Percentiles rank a stretch among this genome's conserved stretches.
These are phyloP conservation scores for Apodemus agrarius DNA, from an alignment of 2,797 vertebrate species.

Conservation along the genomic window DNA sequence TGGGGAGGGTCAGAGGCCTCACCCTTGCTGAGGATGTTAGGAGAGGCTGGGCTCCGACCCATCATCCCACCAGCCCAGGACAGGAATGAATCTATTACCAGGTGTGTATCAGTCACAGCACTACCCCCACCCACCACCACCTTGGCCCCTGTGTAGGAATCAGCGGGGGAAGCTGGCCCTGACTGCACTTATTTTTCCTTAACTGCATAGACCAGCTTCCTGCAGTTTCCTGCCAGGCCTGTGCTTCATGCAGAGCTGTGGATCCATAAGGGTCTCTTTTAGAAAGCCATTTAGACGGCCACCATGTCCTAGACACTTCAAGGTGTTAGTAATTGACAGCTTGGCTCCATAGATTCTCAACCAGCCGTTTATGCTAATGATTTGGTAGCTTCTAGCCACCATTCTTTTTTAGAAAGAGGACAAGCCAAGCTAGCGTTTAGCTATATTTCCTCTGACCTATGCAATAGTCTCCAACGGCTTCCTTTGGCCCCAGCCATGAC, in stretches of 20 bases:
- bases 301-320: neutral
- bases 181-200: conserved; percentile 32
- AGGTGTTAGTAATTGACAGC: neutral
- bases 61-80: too few relatives aligned
- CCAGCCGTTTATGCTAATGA: conserved; percentile 1
- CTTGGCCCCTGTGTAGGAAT: neutral
- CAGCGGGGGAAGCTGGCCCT: neutral
- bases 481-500: neutral
- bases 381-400: conserved; percentile 24
- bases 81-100: neutral
- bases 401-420: conserved; percentile 12
- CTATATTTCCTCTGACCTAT: neutral
- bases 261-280: neutral
- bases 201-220: neutral
- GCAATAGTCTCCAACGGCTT: neutral
- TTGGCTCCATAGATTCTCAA: conserved; percentile 12
- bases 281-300: neutral
- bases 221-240: neutral
- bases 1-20: neutral
- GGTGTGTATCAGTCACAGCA: neutral
- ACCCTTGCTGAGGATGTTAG: neutral
- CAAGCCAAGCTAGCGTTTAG: neutral
- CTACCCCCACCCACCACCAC: neutral
- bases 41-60: neutral
- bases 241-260: neutral